Evolutionary conservation across 1,140 invertebrate genomes (phyloP).

Genomic region (Hirudo medicinalis): DNA sequence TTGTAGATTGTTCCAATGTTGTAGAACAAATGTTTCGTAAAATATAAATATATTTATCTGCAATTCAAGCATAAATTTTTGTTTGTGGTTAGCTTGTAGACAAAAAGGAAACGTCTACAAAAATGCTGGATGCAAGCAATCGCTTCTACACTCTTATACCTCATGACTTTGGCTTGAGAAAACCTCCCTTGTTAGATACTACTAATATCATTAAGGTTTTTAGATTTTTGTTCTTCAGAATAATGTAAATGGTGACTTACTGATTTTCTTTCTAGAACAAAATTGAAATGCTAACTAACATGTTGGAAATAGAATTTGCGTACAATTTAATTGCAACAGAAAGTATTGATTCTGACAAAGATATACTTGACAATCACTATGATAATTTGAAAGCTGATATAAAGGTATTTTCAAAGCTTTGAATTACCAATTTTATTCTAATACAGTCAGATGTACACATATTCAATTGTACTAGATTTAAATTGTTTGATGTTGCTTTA

Average conservation of each 20-base stretch:
- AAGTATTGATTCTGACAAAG: conserved; percentile 40
- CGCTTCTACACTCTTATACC: conserved; percentile 86
- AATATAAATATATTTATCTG: too few relatives aligned
- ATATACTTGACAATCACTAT: conserved; percentile 75
- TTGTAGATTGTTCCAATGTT: too few relatives aligned
- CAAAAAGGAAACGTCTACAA: conserved; percentile 40
- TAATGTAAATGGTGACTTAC: not conserved
- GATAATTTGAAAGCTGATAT: conserved; percentile 74
- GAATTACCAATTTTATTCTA: too few relatives aligned
- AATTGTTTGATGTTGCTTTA: too few relatives aligned
- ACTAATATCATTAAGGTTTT: conserved; percentile 57
- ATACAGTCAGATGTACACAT: too few relatives aligned
- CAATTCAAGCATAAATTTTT: too few relatives aligned
- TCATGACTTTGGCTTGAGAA: conserved; percentile 76
- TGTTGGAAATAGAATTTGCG: conserved; percentile 86
- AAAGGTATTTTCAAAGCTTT: conserved; percentile 31
- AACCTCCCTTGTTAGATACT: conserved; percentile 65
- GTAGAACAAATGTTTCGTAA: too few relatives aligned
- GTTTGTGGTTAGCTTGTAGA: conserved; percentile 31
- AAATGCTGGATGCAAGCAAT: conserved; percentile 72
- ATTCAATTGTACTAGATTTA: too few relatives aligned
- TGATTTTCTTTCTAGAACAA: conserved; percentile 48
- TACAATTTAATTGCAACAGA: conserved; percentile 64
- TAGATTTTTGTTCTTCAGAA: not conserved
- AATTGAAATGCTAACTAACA: conserved; percentile 75